Conservation (phyloP, 2,888 invertebrate species). For the Parnassius glacialis region DNA sequence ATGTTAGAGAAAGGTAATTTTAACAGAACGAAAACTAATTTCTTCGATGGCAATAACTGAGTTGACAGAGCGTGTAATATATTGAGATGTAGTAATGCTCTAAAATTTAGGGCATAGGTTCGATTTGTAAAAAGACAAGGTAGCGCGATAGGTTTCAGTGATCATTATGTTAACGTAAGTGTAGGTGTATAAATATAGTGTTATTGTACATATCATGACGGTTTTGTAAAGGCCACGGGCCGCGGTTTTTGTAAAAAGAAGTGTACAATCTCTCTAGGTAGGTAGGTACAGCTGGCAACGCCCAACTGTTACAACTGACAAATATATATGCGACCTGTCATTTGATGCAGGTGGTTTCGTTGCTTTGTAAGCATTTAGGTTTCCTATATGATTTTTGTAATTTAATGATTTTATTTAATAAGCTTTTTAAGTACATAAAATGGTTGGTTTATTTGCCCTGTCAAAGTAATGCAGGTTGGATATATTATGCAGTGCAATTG, state of each 20-base stretch:
- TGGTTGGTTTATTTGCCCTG: conserved; percentile 2
- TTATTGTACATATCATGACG: conserved; percentile 72
- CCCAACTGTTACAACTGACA: background rate
- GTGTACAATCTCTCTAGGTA: conserved; percentile 49
- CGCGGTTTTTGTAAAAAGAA: conserved; percentile 53
- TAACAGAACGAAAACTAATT: conserved; percentile 39
- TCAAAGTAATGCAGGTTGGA: conserved; percentile 35
- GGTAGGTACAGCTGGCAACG: conserved; percentile 9
- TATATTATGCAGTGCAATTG: conserved; percentile 53
- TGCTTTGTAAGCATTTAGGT: conserved; percentile 57
- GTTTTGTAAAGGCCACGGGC: conserved; percentile 54
- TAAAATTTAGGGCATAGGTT: conserved; percentile 69
- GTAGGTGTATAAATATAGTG: conserved; percentile 39
- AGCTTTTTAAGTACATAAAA: conserved; percentile 33
- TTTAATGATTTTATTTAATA: conserved; percentile 39
- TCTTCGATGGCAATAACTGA: conserved; percentile 53
- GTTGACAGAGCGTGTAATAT: conserved; percentile 35
- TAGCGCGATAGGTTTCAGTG: conserved; percentile 40
- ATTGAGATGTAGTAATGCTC: conserved; percentile 53
- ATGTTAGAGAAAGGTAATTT: conserved; percentile 13
- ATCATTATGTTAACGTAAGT: conserved; percentile 55
- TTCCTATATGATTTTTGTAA: conserved; percentile 37
- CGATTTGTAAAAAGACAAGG: conserved; percentile 47
- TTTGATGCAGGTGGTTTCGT: conserved; percentile 1
- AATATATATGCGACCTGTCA: background rate